phyloP scores from a whole-genome alignment of 2,113 vertebrate species.

The Megaleporinus macrocephalus region DNA sequence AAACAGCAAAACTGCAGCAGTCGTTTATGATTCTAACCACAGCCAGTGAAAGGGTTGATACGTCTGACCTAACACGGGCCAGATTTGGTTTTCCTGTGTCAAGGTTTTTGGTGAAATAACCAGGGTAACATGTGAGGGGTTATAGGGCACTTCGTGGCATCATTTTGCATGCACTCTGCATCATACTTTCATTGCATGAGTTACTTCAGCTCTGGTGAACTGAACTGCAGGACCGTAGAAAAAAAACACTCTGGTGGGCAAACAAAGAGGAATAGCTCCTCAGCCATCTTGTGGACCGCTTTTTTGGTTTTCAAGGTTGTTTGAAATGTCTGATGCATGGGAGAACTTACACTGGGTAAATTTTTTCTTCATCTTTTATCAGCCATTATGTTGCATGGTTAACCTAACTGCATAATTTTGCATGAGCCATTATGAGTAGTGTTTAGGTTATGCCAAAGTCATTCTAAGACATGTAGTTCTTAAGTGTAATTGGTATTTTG shows the following conservation, averaged over 20 bases:
- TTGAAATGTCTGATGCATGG: slow-evolving; percentile 45
- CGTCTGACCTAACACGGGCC: slow-evolving; percentile 32
- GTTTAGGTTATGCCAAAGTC: neutral
- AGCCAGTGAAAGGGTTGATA: slow-evolving; percentile 77
- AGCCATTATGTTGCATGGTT: slow-evolving; percentile 36
- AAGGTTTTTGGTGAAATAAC: slow-evolving; percentile 55
- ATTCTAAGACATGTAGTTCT: neutral
- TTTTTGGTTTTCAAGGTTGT: slow-evolving; percentile 13
- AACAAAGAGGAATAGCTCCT: neutral
- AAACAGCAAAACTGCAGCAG: neutral
- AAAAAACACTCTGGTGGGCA: neutral
- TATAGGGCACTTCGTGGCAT: slow-evolving; percentile 49
- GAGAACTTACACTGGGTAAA: slow-evolving; percentile 12
- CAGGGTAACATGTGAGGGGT: slow-evolving; percentile 31
- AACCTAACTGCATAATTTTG: slow-evolving; percentile 41
- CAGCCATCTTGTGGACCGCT: neutral
- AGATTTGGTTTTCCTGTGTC: slow-evolving; percentile 35
- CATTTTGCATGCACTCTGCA: slow-evolving; percentile 76
- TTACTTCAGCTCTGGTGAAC: slow-evolving; percentile 29
- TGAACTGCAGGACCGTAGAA: neutral
- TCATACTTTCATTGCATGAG: slow-evolving; percentile 73
- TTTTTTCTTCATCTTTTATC: slow-evolving; percentile 5
- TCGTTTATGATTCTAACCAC: slow-evolving; percentile 14
- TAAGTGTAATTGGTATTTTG: neutral
- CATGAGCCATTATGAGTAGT: slow-evolving; percentile 39